These are phyloP conservation scores for Acrocyrtus sp. DNA, from an alignment of 2,888 invertebrate species.

Conservation along the genomic window DNA sequence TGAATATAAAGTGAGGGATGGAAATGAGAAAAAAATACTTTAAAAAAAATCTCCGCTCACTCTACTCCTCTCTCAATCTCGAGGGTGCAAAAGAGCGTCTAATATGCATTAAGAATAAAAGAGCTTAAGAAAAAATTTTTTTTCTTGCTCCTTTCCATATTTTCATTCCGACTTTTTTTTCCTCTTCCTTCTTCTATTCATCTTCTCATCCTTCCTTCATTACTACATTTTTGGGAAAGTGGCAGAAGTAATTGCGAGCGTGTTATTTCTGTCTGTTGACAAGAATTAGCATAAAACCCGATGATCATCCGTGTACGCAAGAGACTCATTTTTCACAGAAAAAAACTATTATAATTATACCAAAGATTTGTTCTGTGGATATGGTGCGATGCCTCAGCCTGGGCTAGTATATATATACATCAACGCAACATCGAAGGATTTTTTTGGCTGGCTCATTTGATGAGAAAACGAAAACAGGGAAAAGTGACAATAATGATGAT, in stretches of 20 bases:
- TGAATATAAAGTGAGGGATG: not conserved
- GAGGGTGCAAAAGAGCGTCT: conserved; percentile 51
- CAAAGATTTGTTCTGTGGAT: too few species aligned
- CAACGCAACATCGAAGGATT: too few species aligned
- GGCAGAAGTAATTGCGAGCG: conserved; percentile 38
- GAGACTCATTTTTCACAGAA: conserved; percentile 60
- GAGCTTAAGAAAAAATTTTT: conserved; percentile 6
- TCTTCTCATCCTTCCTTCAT: conserved; percentile 31
- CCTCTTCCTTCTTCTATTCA: conserved; percentile 37
- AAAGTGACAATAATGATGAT: conserved; percentile 40
- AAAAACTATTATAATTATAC: too few species aligned
- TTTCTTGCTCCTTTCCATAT: conserved; percentile 1
- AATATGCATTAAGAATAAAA: conserved; percentile 48
- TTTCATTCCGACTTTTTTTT: conserved; percentile 29
- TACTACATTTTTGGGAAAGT: too few species aligned
- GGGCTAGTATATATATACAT: too few species aligned
- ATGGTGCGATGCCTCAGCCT: too few species aligned
- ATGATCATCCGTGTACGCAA: conserved; percentile 50
- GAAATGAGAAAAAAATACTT: conserved; percentile 10
- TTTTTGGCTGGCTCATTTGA: conserved; percentile 29
- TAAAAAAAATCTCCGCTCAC: conserved; percentile 6
- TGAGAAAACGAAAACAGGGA: conserved; percentile 31
- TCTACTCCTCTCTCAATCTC: conserved; percentile 43
- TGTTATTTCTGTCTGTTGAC: conserved; percentile 50
- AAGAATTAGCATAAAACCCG: conserved; percentile 61